Conservation (phyloP, 2,888 invertebrate genomes). For the Drosophila phalerata region DNA sequence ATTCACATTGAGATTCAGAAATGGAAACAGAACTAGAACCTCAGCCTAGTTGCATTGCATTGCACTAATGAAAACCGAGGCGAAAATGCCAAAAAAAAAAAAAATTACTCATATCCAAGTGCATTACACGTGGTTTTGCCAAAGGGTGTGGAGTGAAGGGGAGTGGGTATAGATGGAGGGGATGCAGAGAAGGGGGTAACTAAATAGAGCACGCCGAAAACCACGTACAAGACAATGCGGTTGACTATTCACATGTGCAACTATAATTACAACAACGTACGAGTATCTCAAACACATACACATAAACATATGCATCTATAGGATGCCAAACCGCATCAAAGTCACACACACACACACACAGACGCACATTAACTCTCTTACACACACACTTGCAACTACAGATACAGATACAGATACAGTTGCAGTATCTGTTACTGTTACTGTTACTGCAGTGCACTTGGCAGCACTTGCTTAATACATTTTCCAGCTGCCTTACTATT, state of each 20-base stretch:
- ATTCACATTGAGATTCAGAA: background rate
- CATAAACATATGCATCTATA: constrained; percentile 38
- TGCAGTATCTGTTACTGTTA: constrained; percentile 57
- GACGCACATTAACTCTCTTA: too few species aligned
- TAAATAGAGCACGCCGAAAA: constrained; percentile 43
- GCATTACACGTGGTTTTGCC: constrained; percentile 22
- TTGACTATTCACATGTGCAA: constrained; percentile 62
- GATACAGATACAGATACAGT: constrained; percentile 33
- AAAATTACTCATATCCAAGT: constrained; percentile 36
- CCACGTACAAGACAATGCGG: constrained; percentile 66
- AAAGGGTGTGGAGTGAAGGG: background rate
- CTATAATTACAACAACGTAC: constrained; percentile 54
- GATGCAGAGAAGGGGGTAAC: background rate
- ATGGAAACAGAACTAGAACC: background rate
- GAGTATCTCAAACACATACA: constrained; percentile 12
- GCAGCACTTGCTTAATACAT: constrained; percentile 78
- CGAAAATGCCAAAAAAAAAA: constrained; percentile 26
- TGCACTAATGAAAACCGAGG: constrained; percentile 64
- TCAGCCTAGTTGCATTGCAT: constrained; percentile 67
- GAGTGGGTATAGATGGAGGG: background rate
- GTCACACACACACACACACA: constrained; percentile 44
- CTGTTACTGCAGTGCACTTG: constrained; percentile 72
- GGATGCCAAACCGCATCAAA: constrained; percentile 72
- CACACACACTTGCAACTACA: constrained; percentile 31
- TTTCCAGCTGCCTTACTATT: constrained; percentile 59